Conservation (phyloP, 2,888 invertebrate genomes). For the Tolmerus cingulatus region DNA sequence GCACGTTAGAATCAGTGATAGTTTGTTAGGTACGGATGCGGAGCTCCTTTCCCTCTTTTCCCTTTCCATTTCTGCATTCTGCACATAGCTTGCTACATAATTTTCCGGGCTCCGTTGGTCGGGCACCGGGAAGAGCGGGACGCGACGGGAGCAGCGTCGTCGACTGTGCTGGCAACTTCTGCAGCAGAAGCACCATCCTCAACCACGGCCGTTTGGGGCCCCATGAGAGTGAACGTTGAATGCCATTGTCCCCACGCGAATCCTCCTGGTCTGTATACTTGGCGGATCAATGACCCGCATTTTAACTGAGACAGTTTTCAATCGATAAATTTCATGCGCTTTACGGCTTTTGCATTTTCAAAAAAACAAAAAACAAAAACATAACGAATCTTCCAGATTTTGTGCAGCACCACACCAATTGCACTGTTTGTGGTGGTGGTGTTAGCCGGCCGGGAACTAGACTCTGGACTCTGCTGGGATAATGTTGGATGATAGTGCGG, state of each 20-base stretch:
- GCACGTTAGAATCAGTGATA: constrained; percentile 1
- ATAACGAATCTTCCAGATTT: background rate
- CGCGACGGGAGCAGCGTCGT: background rate
- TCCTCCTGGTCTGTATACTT: constrained; percentile 28
- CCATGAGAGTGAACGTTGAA: constrained; percentile 30
- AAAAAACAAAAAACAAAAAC: background rate
- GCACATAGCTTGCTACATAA: background rate
- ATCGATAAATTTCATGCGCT: constrained; percentile 57
- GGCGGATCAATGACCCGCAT: constrained; percentile 62
- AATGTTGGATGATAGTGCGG: background rate
- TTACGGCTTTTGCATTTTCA: background rate
- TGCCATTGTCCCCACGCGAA: constrained; percentile 28
- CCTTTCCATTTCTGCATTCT: constrained; percentile 12
- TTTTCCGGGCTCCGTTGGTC: background rate
- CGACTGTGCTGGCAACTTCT: background rate
- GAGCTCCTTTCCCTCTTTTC: background rate
- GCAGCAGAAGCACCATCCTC: background rate
- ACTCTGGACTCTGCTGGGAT: background rate
- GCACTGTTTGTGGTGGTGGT: background rate
- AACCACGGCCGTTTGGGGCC: background rate
- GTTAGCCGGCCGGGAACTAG: background rate
- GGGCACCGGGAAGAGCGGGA: too few species aligned
- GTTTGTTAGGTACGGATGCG: background rate
- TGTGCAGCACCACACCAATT: background rate
- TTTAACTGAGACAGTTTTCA: constrained; percentile 62